Evolutionary conservation across 2,797 vertebrate genomes (phyloP), one percentile per base, ranked within the genome.

Genomic region (Steatocranus sp.): DNA sequence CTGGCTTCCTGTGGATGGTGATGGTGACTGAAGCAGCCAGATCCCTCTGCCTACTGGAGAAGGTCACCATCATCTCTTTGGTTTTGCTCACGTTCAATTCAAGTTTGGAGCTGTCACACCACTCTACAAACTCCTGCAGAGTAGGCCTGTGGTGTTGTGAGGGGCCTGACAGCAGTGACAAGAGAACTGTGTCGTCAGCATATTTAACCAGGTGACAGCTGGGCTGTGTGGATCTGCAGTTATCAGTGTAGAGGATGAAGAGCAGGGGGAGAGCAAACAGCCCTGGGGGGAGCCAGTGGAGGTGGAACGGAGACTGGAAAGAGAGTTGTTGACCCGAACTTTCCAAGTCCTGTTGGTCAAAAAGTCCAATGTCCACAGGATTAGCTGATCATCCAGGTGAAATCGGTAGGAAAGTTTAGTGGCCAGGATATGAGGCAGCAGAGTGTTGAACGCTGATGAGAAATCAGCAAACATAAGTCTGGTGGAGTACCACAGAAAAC

Each of bases 271-370:
- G 11, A 51, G 50, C 50, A 23, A 1, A 51, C 20, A 23, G 50
- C 50, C 50, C 50, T 53, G 11, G 6, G 50, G n/a, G 6, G 20
- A 53, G 20, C 20, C 50, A 25, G 11, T 14, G 20, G 50, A 53
- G 23, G 23, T 53, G 50, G 23, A 53, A 53, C 0, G 2, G 50
- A 53, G 50, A 53, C 23, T 0, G 0, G 7, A 53, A 14, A 53
- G 0, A 12, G 50, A 25, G 23, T 53, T 53, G 51, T 53, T 53
- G 51, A 53, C 12, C 51, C 7, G 0, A 25, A 25, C 50, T 25
- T 25, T 25, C 20, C 25, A 23, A 53, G 23, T 53, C 50, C 23
- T 14, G 51, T 53, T 53, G 23, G 51, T 25, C 23, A 53, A 53
- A 53, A 53, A 0, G 23, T 53, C 51, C 51, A 53, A 53, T 53